phyloP scores from a whole-genome alignment of 2,113 vertebrate genomes.

The Dicentrarchus labrax region DNA sequence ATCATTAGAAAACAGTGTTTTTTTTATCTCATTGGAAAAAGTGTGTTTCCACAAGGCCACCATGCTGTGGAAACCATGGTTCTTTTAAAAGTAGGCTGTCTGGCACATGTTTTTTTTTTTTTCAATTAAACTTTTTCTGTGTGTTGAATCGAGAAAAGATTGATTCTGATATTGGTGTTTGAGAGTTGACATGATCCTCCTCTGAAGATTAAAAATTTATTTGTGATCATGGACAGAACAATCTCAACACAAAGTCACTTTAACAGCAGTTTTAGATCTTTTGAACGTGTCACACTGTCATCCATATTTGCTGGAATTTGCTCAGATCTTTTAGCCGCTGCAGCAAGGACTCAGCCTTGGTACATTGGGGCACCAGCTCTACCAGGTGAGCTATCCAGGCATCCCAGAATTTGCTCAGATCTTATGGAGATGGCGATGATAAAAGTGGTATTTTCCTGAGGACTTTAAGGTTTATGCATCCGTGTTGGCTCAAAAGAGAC shows the following conservation, averaged over 20 bases:
- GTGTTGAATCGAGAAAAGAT: not conserved
- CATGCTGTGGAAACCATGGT: slow-evolving; percentile 22
- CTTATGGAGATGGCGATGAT: not conserved
- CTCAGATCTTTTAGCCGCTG: too few relatives aligned
- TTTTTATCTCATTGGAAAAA: slow-evolving; percentile 48
- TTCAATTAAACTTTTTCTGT: slow-evolving; percentile 7
- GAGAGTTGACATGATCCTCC: not conserved
- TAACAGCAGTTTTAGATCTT: not conserved
- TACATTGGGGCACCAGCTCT: too few relatives aligned
- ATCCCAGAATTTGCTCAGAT: not conserved
- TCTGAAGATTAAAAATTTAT: not conserved
- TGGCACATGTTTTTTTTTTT: slow-evolving; percentile 4
- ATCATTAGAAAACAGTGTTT: slow-evolving; percentile 32
- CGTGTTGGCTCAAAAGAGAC: too few relatives aligned
- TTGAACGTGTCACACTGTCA: not conserved
- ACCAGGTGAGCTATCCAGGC: too few relatives aligned
- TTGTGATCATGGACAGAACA: not conserved
- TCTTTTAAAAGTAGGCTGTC: slow-evolving; percentile 29
- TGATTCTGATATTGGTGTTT: not conserved
- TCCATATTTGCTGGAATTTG: not conserved
- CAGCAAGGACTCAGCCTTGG: too few relatives aligned
- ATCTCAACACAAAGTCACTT: not conserved
- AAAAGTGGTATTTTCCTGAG: too few relatives aligned
- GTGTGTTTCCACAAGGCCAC: slow-evolving; percentile 33
- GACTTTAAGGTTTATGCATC: not conserved